Percentiles rank a stretch among this genome's conserved stretches.
These are phyloP conservation scores for Tanypteryx hageni DNA, from an alignment of 2,888 invertebrate species.

Conservation along the genomic window DNA sequence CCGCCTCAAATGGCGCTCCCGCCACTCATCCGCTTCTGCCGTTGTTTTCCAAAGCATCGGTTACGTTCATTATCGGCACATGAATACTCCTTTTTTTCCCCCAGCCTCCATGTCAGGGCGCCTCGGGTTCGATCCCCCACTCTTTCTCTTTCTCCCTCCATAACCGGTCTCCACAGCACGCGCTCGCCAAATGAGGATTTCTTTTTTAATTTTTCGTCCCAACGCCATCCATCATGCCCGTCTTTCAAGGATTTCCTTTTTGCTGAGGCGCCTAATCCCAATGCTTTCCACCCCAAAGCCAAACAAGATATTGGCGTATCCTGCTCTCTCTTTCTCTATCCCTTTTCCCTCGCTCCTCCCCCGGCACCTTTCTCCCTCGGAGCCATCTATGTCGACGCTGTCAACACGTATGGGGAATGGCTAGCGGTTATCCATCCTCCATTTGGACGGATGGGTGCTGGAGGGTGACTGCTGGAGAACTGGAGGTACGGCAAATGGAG, in stretches of 20 bases:
- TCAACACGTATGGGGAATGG: not conserved
- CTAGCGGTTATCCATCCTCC: too few relatives aligned
- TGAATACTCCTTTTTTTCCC: not conserved
- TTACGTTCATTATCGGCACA: constrained; percentile 23
- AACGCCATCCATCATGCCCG: constrained; percentile 5
- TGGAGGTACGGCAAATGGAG: too few relatives aligned
- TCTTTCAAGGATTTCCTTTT: constrained; percentile 6
- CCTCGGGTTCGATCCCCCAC: constrained; percentile 3
- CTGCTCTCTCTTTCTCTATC: not conserved
- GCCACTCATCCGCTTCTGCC: not conserved
- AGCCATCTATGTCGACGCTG: not conserved
- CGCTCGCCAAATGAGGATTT: not conserved
- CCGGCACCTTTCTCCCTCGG: not conserved
- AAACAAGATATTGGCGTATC: constrained; percentile 16
- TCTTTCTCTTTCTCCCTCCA: too few relatives aligned
- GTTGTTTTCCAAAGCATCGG: constrained; percentile 27
- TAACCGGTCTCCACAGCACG: not conserved
- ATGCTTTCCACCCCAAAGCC: constrained; percentile 18
- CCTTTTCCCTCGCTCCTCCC: not conserved
- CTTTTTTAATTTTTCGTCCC: constrained; percentile 6
- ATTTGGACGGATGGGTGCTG: not conserved
- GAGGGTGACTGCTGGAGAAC: not conserved
- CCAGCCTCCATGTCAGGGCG: not conserved
- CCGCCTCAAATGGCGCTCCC: not conserved
- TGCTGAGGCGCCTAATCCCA: constrained; percentile 15